phyloP scores from a whole-genome alignment of 1,140 invertebrate genomes.

The Oryctes rhinoceros region DNA sequence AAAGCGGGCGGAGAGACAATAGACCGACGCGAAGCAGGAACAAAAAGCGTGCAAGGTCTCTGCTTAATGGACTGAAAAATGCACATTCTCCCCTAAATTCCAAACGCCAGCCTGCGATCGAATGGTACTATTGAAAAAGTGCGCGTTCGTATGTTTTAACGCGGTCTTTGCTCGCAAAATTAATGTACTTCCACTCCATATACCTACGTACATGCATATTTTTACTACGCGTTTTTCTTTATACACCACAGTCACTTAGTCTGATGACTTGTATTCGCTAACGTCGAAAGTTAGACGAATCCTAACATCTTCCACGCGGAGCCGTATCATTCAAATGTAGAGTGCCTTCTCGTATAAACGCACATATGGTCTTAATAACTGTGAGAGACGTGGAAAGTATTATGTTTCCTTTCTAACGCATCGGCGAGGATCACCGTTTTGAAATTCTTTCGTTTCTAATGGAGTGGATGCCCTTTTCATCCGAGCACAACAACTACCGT shows the following conservation, averaged over 20 bases:
- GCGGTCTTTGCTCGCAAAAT: neutral
- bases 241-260: constrained; percentile 10
- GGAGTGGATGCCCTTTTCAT: constrained; percentile 25
- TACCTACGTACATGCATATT: neutral
- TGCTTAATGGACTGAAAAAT: constrained; percentile 34
- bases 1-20: neutral
- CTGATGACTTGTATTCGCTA: constrained; percentile 1
- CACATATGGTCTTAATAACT: constrained; percentile 36
- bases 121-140: neutral
- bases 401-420: constrained; percentile 11
- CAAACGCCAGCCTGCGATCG: neutral
- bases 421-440: neutral
- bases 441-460: constrained; percentile 30
- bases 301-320: neutral
- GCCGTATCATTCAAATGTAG: neutral
- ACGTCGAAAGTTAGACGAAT: neutral
- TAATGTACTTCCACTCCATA: constrained; percentile 18
- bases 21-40: neutral
- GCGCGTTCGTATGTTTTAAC: neutral
- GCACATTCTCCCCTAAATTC: constrained; percentile 12
- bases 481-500: neutral
- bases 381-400: constrained; percentile 17
- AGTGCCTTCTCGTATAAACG: neutral
- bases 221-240: neutral
- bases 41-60: neutral